These are phyloP conservation scores for Bursaphelenchus mucronatus DNA, from an alignment of 1,140 invertebrate species.

Conservation along the genomic window DNA sequence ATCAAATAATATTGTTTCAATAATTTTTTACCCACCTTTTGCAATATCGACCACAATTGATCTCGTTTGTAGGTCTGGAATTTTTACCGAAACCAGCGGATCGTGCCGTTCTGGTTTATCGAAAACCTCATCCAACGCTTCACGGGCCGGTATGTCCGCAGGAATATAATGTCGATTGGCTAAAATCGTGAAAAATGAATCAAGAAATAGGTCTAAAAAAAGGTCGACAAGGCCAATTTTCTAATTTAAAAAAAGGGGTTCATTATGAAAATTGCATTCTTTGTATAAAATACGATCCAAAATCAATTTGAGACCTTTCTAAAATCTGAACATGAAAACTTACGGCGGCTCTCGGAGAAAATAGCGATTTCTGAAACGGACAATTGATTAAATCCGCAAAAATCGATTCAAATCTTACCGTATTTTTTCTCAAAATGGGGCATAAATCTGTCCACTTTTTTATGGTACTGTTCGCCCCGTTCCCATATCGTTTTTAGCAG, in stretches of 20 bases:
- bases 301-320: background rate
- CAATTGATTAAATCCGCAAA: background rate
- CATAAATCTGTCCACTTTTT: background rate
- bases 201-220: too few relatives aligned
- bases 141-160: too few relatives aligned
- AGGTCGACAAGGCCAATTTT: background rate
- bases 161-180: too few relatives aligned
- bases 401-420: slow-evolving; percentile 1
- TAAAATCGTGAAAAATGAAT: too few relatives aligned
- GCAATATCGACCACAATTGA: too few relatives aligned
- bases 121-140: too few relatives aligned
- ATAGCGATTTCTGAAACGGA: background rate
- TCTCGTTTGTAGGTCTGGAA: too few relatives aligned
- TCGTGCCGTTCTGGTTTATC: too few relatives aligned
- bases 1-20: too few relatives aligned
- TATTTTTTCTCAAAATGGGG: slow-evolving; percentile 7
- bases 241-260: background rate
- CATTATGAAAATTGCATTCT: too few relatives aligned
- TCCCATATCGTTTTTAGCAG: slow-evolving; percentile 3
- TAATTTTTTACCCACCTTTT: too few relatives aligned
- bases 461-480: background rate
- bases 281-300: background rate
- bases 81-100: too few relatives aligned
- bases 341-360: background rate
- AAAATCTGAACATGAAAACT: background rate